Evolutionary conservation across 2,797 vertebrate genomes (phyloP), one percentile per base, ranked within the genome.

Genomic region (Prunella strophiata): DNA sequence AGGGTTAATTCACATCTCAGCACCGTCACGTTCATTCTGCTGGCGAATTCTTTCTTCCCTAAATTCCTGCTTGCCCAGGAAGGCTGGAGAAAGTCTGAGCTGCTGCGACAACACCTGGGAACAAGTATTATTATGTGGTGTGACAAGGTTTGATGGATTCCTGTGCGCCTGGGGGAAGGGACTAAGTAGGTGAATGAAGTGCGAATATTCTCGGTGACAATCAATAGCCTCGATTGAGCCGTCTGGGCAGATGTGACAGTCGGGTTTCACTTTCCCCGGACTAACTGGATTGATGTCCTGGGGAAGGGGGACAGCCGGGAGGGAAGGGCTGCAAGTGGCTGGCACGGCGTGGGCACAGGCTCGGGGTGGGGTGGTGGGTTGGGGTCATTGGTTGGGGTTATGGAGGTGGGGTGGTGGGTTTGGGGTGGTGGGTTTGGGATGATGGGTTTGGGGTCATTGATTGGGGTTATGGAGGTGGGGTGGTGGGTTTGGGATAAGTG

Each of bases 101-200:
- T 10, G 74, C 86, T 75, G 36, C 50, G 18, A 68, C 75, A 74
- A 57, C 34, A 40, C 68, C 26, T n/a, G 93, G 95, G 92, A 96
- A 94, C 50, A 34, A 94, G 93, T 6, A 34, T 90, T 93, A 89
- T 96, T 88, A 97, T 97, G 92, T 58, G 58, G 96, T 77, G 92
- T 98, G 98, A 98, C 97, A 97, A 96, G 89, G 96, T 97, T 94
- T 97, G 98, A 98, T 98, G 96, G 96, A 97, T 97, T 97, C 95
- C 68, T 95, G 89, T 7, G 86, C 4, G 95, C 98, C 96, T 94
- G 73, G 94, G 96, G 97, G 96, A 97, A 97, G 96, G 91, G 95
- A 96, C 97, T 97, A 97, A 98, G 97, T 93, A 96, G 97, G 97
- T 97, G 97, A 97, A 97, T 98, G 96, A 97, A 97, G 96, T 91